Percentiles rank a stretch among this genome's conserved stretches.
These are phyloP conservation scores for Sphaerophoria taeniata DNA, from an alignment of 2,888 invertebrate genomes.

Conservation along the genomic window DNA sequence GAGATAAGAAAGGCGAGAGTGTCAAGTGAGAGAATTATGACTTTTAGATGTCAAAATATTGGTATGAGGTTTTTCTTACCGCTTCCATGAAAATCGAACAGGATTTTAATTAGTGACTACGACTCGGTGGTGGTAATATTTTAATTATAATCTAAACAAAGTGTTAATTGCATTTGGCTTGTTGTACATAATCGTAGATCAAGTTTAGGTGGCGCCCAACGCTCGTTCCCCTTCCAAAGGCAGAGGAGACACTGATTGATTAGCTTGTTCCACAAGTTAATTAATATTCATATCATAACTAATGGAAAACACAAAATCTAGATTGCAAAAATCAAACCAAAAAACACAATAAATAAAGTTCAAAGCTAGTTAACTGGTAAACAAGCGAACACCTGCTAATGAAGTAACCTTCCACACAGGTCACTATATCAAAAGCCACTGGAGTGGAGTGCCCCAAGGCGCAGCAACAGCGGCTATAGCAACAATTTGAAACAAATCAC, in stretches of 20 bases:
- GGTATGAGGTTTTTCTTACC: neutral
- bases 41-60: constrained; percentile 26
- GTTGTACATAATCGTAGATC: neutral
- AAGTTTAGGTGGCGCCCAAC: constrained; percentile 22
- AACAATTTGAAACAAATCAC: constrained; percentile 53
- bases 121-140: neutral
- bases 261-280: constrained; percentile 6
- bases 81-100: neutral
- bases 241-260: constrained; percentile 31
- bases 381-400: constrained; percentile 33
- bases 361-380: neutral
- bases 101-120: neutral
- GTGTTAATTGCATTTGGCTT: neutral
- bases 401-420: constrained; percentile 6
- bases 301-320: neutral
- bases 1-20: constrained; percentile 25
- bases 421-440: constrained; percentile 8
- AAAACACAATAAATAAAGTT: constrained; percentile 16
- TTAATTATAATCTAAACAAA: neutral
- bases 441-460: constrained; percentile 7
- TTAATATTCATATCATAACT: constrained; percentile 8
- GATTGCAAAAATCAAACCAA: constrained; percentile 3
- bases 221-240: neutral
- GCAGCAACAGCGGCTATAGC: constrained; percentile 2
- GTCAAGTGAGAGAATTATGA: constrained; percentile 19